Conservation (phyloP, 2,797 vertebrate species). For the Spondyliosoma cantharus region DNA sequence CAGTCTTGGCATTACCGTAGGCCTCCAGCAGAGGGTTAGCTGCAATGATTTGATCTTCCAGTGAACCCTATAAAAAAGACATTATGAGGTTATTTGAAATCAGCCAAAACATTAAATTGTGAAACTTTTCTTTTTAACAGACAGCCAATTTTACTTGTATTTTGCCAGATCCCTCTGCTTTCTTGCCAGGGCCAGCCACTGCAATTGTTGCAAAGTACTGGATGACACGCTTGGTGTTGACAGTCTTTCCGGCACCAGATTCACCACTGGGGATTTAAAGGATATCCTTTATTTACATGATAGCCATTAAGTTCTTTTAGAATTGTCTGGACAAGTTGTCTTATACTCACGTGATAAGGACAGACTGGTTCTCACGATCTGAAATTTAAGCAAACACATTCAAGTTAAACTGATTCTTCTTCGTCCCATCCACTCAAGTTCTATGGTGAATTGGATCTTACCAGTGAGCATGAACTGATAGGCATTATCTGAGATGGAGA, state of each 20-base stretch:
- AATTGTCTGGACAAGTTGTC: not conserved
- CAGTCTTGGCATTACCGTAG: conserved; percentile 90
- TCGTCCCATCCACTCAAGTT: not conserved
- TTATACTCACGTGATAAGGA: conserved; percentile 86
- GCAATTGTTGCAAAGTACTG: conserved; percentile 79
- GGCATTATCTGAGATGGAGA: conserved; percentile 92
- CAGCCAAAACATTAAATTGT: conserved; percentile 30
- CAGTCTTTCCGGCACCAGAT: conserved; percentile 78
- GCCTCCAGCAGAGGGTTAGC: conserved; percentile 90
- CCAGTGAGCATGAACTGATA: conserved; percentile 87
- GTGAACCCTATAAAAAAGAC: conserved; percentile 81
- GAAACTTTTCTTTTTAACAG: not conserved
- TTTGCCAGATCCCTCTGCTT: conserved; percentile 38
- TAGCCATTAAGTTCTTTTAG: not conserved
- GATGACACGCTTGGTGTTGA: conserved; percentile 80
- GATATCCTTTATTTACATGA: not conserved
- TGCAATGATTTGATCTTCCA: conserved; percentile 87
- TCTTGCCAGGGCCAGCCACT: conserved; percentile 43
- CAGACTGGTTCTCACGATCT: conserved; percentile 88
- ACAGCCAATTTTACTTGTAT: conserved; percentile 59
- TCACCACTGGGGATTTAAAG: conserved; percentile 21
- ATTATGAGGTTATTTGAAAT: not conserved
- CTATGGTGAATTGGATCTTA: conserved; percentile 26
- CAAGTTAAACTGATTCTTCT: conserved; percentile 12
- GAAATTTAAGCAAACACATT: conserved; percentile 49